phyloP scores from a whole-genome alignment of 1,140 invertebrate genomes.

The Anoplolepis gracilipes region DNA sequence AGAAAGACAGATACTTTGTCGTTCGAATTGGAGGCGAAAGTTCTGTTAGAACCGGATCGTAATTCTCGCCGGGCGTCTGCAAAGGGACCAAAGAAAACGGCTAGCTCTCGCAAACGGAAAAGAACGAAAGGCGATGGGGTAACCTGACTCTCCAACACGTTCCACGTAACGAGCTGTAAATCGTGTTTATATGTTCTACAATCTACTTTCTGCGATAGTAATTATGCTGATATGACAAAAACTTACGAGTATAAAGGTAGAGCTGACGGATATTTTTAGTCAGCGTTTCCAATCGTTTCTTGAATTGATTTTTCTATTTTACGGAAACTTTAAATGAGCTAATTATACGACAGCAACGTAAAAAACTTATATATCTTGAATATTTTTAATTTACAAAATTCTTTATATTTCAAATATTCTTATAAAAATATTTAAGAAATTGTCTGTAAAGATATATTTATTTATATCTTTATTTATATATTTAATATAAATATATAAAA shows the following conservation, averaged over 20 bases:
- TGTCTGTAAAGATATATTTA: too few relatives aligned
- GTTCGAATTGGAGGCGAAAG: conserved; percentile 71
- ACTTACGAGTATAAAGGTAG: neutral
- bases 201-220: conserved; percentile 33
- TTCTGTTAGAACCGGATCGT: conserved; percentile 67
- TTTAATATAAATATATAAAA: neutral
- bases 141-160: conserved; percentile 57
- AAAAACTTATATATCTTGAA: neutral
- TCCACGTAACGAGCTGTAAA: conserved; percentile 58
- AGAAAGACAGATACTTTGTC: conserved; percentile 64
- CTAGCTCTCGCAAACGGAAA: conserved; percentile 42
- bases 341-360: neutral
- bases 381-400: neutral
- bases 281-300: neutral
- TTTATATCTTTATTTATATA: too few relatives aligned
- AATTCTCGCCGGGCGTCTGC: conserved; percentile 68
- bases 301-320: neutral
- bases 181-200: conserved; percentile 46
- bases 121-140: conserved; percentile 46
- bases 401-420: neutral
- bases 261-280: neutral
- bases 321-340: neutral
- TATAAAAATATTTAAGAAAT: neutral
- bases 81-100: conserved; percentile 64
- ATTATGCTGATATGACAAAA: conserved; percentile 29